Evolutionary conservation across 2,888 invertebrate species (phyloP), one percentile per base, ranked within the genome.

Genomic region (Caenorhabditis imperialis): DNA sequence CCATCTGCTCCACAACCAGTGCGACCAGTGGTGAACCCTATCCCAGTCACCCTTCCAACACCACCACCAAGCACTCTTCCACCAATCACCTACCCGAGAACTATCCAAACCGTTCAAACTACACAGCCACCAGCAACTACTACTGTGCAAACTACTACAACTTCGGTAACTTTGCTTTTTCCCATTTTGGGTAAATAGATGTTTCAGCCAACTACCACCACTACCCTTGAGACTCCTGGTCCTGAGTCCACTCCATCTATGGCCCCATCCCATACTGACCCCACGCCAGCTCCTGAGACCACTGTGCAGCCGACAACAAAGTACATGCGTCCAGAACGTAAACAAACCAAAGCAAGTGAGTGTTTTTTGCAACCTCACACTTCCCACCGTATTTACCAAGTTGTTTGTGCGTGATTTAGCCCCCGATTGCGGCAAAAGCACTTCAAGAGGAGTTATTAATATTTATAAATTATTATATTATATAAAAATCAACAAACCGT

Each of bases 251-350:
- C 67, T 1, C 73, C 78, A 16, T 75, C 78, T 3, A 61, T 72
- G 58, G 51, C 71, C 37, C 71, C 77, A 40, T 62, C 60, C 1
- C 44, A 74, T 20, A 75, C 78, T 37, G 63, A 71, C 30, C 61
- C 72, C 23, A 74, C 72, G 8, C 53, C 58, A 33, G 44, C 75
- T 2, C 70, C 75, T 5, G 62, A 75, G 44, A 71, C 75, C 10
- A 62, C 55, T 16, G 37, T 30, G 25, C 12, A 61, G 1, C 70
- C 77, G 16, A 79, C 79, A 48, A 81, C 79, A 37, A 73, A 55
- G 38, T 71, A 77, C 62, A 42, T 78, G 69, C 58, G 78, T 35
- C 81, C 81, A 1, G 78, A 81, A 54, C 70, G 77, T 44, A 80
- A 80, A 69, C 71, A 78, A 57, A 74, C 74, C 16, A 73, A 65